phyloP scores from a whole-genome alignment of 2,888 invertebrate genomes.

The Temnothorax ravouxi region DNA sequence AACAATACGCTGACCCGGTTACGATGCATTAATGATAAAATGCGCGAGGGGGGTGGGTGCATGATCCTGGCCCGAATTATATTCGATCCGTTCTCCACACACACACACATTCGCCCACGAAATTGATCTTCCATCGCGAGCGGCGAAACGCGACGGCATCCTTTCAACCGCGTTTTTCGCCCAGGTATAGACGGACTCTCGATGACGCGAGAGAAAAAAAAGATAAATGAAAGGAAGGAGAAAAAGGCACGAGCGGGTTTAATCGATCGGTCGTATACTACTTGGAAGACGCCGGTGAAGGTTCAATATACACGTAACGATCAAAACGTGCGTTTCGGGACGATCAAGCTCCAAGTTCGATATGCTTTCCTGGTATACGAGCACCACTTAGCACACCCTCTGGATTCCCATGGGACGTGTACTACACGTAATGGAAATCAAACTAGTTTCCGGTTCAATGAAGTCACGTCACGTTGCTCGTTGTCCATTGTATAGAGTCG shows the following conservation, averaged over 20 bases:
- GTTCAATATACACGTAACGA: slow-evolving; percentile 55
- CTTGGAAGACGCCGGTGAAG: slow-evolving; percentile 11
- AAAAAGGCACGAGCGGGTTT: background rate
- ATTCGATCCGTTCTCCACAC: slow-evolving; percentile 32
- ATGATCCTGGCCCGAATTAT: slow-evolving; percentile 31
- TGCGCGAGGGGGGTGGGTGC: background rate
- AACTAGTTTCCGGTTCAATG: slow-evolving; percentile 12
- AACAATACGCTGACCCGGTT: slow-evolving; percentile 69
- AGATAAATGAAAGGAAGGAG: background rate
- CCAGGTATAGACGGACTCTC: background rate
- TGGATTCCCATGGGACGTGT: slow-evolving; percentile 80
- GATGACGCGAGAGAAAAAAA: background rate
- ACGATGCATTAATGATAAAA: slow-evolving; percentile 52
- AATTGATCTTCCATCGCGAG: slow-evolving; percentile 11
- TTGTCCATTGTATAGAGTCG: background rate
- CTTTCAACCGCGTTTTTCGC: too few species aligned
- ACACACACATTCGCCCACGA: background rate
- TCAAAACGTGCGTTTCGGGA: slow-evolving; percentile 63
- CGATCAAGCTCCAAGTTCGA: slow-evolving; percentile 63
- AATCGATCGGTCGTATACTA: background rate
- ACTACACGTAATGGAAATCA: slow-evolving; percentile 53
- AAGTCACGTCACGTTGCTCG: background rate
- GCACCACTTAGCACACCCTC: slow-evolving; percentile 83
- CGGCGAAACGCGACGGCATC: background rate
- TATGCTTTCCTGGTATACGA: slow-evolving; percentile 77